Evolutionary conservation across 1,140 invertebrate species (phyloP), one percentile per base, ranked within the genome.

Genomic region (Spodoptera frugiperda): DNA sequence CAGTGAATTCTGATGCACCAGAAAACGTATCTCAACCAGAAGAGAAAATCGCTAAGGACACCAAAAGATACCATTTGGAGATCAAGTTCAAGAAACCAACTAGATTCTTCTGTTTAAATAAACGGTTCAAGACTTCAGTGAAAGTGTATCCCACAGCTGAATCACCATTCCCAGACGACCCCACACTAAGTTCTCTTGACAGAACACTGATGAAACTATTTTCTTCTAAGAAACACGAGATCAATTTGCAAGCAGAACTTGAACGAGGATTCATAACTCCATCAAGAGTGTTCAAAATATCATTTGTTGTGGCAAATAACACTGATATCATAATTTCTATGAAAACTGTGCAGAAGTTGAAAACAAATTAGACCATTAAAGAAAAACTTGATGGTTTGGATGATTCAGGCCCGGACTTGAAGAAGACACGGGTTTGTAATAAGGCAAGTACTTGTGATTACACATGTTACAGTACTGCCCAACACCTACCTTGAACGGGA

Each of bases 31-130:
- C 19, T 33, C 2, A 3, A 54, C 2, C 9, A 54, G 21, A 33
- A 70, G 11, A 67, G 1, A 17, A 15, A 21, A 14, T 12, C n/a
- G 2, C 3, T 6, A 1, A 49, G 12, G 49, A 33, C 3, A 39
- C 30, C 15, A 53, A 53, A 10, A 44, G 59, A 17, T 70, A 70
- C 14, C 49, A 54, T 33, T 10, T 70, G 3, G 67, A 49, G 17
- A 21, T 70, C 10, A 54, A 54, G n/a, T 70, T 70, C 25, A 54
- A 53, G 15, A 70, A 67, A 9, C 46, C 46, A 9, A n/a, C 12
- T 1, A 19, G 33, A 2, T 15, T 67, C 12, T 67, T 67, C 19
- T 25, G 63, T 49, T n/a, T 49, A 1, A 67, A 67, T 5, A 48
- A 48, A 14, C 15, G 21, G 19, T 49, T 67, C 15, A 25, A 67